Conservation (phyloP, 2,888 invertebrate genomes). For the Dolomedes plantarius region DNA sequence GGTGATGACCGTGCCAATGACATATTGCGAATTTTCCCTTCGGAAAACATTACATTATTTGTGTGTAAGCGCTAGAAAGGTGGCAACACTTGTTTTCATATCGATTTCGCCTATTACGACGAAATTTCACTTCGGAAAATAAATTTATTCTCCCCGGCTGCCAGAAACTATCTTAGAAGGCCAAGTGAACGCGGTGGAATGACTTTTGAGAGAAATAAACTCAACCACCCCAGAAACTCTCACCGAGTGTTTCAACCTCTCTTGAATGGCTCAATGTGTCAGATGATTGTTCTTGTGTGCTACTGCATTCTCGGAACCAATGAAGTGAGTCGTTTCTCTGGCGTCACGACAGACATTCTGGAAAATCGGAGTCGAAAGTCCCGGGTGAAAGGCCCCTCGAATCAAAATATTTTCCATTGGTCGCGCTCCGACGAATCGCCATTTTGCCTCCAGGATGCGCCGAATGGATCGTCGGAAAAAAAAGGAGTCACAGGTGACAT, state of each 20-base stretch:
- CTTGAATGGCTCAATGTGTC: conserved; percentile 1
- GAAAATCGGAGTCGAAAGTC: not conserved
- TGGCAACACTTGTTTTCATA: too few relatives aligned
- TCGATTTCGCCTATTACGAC: too few relatives aligned
- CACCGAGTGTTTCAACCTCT: not conserved
- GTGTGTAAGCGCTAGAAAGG: too few relatives aligned
- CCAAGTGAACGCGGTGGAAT: too few relatives aligned
- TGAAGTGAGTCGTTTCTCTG: not conserved
- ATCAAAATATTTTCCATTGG: not conserved
- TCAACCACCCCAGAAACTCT: too few relatives aligned
- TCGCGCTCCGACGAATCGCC: not conserved
- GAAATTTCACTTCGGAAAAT: too few relatives aligned
- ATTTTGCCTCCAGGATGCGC: not conserved
- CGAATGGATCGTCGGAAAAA: not conserved
- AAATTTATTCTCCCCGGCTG: too few relatives aligned
- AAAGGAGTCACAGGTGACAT: not conserved
- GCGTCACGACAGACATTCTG: not conserved
- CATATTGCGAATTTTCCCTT: too few relatives aligned
- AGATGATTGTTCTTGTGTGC: not conserved
- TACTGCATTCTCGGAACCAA: not conserved
- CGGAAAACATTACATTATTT: too few relatives aligned
- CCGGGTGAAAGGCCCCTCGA: not conserved
- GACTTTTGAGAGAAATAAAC: too few relatives aligned
- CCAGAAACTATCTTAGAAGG: too few relatives aligned
- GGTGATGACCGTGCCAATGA: too few relatives aligned